phyloP scores from a whole-genome alignment of 2,888 invertebrate species.

The Synergus umbraculus region DNA sequence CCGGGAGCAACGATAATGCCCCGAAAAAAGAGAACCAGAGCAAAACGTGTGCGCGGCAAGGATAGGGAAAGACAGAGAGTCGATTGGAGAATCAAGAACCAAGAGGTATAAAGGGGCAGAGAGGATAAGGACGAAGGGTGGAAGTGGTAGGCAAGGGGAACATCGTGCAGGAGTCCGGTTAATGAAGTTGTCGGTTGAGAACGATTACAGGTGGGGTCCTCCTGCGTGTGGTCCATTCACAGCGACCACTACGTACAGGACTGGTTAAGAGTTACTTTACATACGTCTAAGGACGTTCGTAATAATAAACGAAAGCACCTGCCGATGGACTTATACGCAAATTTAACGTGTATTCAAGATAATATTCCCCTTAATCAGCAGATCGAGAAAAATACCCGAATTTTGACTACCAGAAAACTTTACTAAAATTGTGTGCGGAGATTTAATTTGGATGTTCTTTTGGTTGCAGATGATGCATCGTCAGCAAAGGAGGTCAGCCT shows the following conservation, averaged over 20 bases:
- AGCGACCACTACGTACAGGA: slow-evolving; percentile 62
- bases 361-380: no score
- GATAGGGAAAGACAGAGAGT: slow-evolving; percentile 46
- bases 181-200: slow-evolving; percentile 77
- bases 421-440: no score
- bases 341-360: neutral
- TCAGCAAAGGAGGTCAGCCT: slow-evolving; percentile 63
- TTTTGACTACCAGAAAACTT: no score
- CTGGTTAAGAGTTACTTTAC: slow-evolving; percentile 73
- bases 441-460: slow-evolving; percentile 4
- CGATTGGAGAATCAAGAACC: slow-evolving; percentile 40
- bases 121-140: slow-evolving; percentile 47
- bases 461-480: slow-evolving; percentile 73
- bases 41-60: slow-evolving; percentile 55
- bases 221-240: slow-evolving; percentile 77
- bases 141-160: slow-evolving; percentile 51
- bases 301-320: slow-evolving; percentile 40
- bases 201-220: slow-evolving; percentile 76
- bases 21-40: slow-evolving; percentile 66
- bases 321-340: neutral
- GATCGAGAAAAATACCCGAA: no score
- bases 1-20: slow-evolving; percentile 75
- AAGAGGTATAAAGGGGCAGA: slow-evolving; percentile 46
- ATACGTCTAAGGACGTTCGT: slow-evolving; percentile 59
- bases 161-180: slow-evolving; percentile 66